phyloP scores from a whole-genome alignment of 2,888 invertebrate genomes.

The Drosophila kuntzei region DNA sequence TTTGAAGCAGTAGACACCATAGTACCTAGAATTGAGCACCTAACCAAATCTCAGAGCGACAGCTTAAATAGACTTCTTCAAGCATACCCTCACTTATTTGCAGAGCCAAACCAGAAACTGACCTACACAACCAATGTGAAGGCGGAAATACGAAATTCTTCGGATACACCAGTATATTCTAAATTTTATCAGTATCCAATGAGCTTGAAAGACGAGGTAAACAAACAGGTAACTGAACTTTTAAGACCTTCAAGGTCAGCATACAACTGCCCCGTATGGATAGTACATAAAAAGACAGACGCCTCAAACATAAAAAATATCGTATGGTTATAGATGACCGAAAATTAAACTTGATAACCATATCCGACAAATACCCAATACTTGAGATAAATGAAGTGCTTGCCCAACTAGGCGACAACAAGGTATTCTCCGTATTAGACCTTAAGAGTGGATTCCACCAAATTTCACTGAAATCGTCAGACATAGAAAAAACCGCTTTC shows the following conservation, averaged over 20 bases:
- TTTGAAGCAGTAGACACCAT: neutral
- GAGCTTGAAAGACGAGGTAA: conserved; percentile 16
- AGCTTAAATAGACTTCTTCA: neutral
- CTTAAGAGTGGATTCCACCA: conserved; percentile 31
- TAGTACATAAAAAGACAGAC: neutral
- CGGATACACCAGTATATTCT: neutral
- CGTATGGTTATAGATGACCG: neutral
- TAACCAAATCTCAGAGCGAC: neutral
- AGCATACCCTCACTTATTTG: conserved; percentile 30
- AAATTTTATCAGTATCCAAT: conserved; percentile 9
- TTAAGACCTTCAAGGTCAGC: conserved; percentile 2
- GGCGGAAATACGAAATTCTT: conserved; percentile 14
- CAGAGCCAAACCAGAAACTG: conserved; percentile 29
- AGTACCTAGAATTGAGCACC: neutral
- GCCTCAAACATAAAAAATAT: conserved; percentile 1
- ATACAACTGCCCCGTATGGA: conserved; percentile 2
- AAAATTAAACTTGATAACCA: neutral
- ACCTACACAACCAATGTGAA: conserved; percentile 32
- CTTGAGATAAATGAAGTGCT: conserved; percentile 32
- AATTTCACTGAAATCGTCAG: conserved; percentile 13
- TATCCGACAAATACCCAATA: conserved; percentile 33
- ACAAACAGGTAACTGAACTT: neutral
- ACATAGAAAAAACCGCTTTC: conserved; percentile 31
- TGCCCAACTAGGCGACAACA: conserved; percentile 10
- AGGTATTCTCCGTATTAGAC: conserved; percentile 28